These are phyloP conservation scores for Philereme vetulata DNA, from an alignment of 2,888 invertebrate genomes.

Conservation along the genomic window DNA sequence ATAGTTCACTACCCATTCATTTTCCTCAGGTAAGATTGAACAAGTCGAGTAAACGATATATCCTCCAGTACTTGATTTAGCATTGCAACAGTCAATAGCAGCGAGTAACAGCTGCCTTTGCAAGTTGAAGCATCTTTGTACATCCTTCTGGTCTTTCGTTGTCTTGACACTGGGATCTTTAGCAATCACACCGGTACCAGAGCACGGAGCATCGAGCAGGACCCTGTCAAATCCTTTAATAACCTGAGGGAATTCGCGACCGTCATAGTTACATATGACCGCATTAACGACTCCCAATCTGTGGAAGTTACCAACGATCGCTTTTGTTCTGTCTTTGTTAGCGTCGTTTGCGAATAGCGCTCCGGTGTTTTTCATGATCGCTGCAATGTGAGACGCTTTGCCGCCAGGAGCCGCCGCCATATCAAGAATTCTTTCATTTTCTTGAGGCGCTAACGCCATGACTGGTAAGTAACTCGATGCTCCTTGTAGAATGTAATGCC, in stretches of 20 bases:
- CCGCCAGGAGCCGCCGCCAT: conserved; percentile 99
- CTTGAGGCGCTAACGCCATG: conserved; percentile 98
- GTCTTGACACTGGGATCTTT: conserved; percentile 99
- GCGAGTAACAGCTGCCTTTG: conserved; percentile 96
- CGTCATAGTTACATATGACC: conserved; percentile 95
- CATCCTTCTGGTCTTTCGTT: conserved; percentile 94
- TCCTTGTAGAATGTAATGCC: conserved; percentile 98
- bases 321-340: conserved; percentile 94
- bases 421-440: conserved; percentile 96
- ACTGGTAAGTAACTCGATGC: conserved; percentile 98
- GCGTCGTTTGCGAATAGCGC: conserved; percentile 97
- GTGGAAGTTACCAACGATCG: conserved; percentile 98
- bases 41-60: conserved; percentile 99
- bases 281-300: conserved; percentile 97
- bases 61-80: conserved; percentile 95
- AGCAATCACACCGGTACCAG: conserved; percentile 98
- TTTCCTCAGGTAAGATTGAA: conserved; percentile 98
- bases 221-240: conserved; percentile 98
- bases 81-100: conserved; percentile 98
- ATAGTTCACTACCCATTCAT: conserved; percentile 98
- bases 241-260: conserved; percentile 91
- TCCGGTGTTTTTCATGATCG: conserved; percentile 99
- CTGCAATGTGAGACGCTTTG: conserved; percentile 98
- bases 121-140: conserved; percentile 95
- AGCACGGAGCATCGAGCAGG: conserved; percentile 98